Evolutionary conservation across 2,113 vertebrate genomes (phyloP).

Genomic region (Struthio camelus): DNA sequence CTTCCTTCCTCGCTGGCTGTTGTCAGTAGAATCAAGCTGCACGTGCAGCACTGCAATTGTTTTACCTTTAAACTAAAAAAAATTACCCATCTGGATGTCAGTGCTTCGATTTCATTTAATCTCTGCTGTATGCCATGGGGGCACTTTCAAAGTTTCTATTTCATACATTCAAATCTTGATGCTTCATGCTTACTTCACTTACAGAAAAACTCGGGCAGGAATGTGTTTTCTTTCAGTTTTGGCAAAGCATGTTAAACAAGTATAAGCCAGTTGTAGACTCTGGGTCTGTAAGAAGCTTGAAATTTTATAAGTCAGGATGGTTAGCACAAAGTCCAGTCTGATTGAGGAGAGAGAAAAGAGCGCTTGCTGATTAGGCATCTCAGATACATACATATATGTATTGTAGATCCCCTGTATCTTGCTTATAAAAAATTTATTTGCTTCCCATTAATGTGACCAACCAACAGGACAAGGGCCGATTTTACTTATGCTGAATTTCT

Average conservation of each 20-base stretch:
- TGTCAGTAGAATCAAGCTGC: not conserved
- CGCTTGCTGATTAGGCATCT: not conserved
- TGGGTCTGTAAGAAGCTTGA: not conserved
- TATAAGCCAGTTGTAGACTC: not conserved
- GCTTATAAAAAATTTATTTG: not conserved
- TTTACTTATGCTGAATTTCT: not conserved
- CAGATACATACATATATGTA: not conserved
- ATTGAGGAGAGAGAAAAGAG: not conserved
- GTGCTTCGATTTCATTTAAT: not conserved
- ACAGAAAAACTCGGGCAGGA: not conserved
- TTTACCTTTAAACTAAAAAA: not conserved
- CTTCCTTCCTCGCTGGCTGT: not conserved
- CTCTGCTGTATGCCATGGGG: not conserved
- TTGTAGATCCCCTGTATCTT: not conserved
- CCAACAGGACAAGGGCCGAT: not conserved
- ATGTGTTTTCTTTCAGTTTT: not conserved
- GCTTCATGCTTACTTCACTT: not conserved
- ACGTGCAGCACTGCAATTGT: not conserved
- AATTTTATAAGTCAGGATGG: not conserved
- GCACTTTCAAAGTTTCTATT: not conserved
- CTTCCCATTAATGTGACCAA: not conserved
- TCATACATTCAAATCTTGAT: not conserved
- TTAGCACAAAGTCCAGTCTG: not conserved
- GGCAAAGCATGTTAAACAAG: not conserved
- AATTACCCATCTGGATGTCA: not conserved